Evolutionary conservation across 2,113 vertebrate species (phyloP), one percentile per base, ranked within the genome.

Genomic region (Osmerus eperlanus): DNA sequence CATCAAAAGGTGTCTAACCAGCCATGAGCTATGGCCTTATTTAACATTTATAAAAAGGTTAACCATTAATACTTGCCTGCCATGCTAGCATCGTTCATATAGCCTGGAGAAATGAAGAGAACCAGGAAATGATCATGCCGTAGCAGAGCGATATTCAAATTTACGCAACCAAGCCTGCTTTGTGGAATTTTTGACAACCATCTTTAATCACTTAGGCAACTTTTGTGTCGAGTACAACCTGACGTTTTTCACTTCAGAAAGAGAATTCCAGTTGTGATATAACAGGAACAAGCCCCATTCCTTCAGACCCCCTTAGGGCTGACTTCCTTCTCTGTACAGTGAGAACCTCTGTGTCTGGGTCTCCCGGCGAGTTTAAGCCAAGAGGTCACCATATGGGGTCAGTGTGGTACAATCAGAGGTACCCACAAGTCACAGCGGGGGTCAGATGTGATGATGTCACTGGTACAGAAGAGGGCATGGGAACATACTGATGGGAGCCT

Each of bases 1-100:
- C 55, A 72, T 81, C 74, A 82, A 79, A 79, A 85, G 66, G 75
- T 56, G 36, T 67, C 73, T 68, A 74, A 85, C 77, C 81, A 86
- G 77, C 81, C 78, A 78, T 78, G 84, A 23, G 41, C 59, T 71
- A 71, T 69, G 77, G 70, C 72, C 52, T 78, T 71, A 64, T 78
- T 86, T 86, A 8, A 82, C 83, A 80, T 79, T 74, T 67, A 75
- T 65, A 64, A 59, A 81, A 55, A 79, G 72, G 73, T 71, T 68
- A 29, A 75, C 79, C 75, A 85, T 87, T 84, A 76, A 78, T 77
- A 79, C 76, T 74, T 63, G 72, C 16, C 62, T 72, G 78, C 4
- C 69, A 77, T 80, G 70, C 63, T 56, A 25, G 32, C 60, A 21
- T 19, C 29, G 47, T 47, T 4, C 62, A 19, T 19, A 36, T 15